phyloP scores from a whole-genome alignment of 2,797 vertebrate genomes.

The Anomalospiza imberbis region DNA sequence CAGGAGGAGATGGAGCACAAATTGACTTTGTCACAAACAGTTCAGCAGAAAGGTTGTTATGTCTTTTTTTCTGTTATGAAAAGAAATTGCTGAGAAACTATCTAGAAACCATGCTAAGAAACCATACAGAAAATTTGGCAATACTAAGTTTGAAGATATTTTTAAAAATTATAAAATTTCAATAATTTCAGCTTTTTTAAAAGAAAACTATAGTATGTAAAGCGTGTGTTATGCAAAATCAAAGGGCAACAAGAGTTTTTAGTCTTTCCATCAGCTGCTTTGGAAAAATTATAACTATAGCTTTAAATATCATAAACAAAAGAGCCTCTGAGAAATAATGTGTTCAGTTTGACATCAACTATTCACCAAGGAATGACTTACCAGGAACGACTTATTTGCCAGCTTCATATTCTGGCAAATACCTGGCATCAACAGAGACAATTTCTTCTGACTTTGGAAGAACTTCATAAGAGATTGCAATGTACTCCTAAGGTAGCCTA shows the following conservation, averaged over 20 bases:
- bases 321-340: not conserved
- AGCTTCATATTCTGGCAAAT: not conserved
- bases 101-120: not conserved
- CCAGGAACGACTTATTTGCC: not conserved
- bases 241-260: not conserved
- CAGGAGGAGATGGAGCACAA: constrained; percentile 32
- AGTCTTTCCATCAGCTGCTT: not conserved
- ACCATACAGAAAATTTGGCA: not conserved
- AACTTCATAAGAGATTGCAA: not conserved
- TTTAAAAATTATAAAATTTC: not conserved
- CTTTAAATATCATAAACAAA: not conserved
- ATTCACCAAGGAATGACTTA: not conserved
- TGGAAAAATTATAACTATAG: not conserved
- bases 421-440: not conserved
- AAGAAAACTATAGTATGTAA: not conserved
- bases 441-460: not conserved
- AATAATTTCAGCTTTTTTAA: not conserved
- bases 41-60: constrained; percentile 28
- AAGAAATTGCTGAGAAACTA: not conserved
- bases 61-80: constrained; percentile 1
- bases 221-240: not conserved
- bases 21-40: constrained; percentile 57
- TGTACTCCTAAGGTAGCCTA: not conserved
- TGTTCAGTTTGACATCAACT: not conserved
- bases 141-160: not conserved